Evolutionary conservation across 2,113 vertebrate species (phyloP).

Genomic region (Seriola quinqueradiata): DNA sequence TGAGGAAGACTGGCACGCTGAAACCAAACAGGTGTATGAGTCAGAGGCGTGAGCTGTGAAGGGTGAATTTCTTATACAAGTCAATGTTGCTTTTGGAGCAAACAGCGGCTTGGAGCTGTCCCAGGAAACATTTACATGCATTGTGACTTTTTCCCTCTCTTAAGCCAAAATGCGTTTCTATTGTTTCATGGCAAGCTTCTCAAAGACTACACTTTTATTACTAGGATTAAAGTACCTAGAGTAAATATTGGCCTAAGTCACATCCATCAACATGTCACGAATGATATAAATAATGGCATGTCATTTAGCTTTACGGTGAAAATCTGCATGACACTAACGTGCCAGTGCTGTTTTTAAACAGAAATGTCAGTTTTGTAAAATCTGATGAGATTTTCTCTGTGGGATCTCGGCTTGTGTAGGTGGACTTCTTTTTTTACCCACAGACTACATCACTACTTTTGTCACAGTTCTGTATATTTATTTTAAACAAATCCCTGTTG

Average conservation of each 20-base stretch:
- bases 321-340: neutral
- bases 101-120: slow-evolving; percentile 75
- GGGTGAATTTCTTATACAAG: slow-evolving; percentile 82
- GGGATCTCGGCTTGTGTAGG: slow-evolving; percentile 32
- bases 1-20: slow-evolving; percentile 83
- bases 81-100: slow-evolving; percentile 81
- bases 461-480: slow-evolving; percentile 12
- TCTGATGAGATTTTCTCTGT: slow-evolving; percentile 11
- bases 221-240: neutral
- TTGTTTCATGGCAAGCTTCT: slow-evolving; percentile 49
- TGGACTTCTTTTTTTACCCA: slow-evolving; percentile 16
- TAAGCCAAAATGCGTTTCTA: slow-evolving; percentile 36
- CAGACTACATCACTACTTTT: slow-evolving; percentile 23
- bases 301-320: neutral
- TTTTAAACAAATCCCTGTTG: neutral
- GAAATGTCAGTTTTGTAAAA: neutral
- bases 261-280: neutral
- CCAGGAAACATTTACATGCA: slow-evolving; percentile 78
- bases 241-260: neutral
- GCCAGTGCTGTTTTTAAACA: neutral
- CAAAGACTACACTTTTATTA: slow-evolving; percentile 12
- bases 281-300: neutral
- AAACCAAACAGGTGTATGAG: slow-evolving; percentile 87
- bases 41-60: slow-evolving; percentile 84
- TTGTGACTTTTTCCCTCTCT: slow-evolving; percentile 51